Conservation (phyloP, 2,797 vertebrate species). For the Rousettus madagascariensis region DNA sequence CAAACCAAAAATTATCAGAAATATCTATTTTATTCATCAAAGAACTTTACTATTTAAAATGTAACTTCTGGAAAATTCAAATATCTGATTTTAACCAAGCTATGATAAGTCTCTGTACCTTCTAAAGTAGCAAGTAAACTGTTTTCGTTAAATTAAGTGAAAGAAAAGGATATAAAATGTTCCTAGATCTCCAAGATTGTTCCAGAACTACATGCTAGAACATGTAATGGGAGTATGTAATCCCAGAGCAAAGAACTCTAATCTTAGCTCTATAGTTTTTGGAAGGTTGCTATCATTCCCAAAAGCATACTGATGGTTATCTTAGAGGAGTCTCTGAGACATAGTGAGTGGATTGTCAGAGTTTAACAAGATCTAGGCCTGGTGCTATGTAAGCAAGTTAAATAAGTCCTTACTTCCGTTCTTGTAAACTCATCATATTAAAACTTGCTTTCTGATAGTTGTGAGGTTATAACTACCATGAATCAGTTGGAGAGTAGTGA, state of each 20-base stretch:
- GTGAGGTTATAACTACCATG: background rate
- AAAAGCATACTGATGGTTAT: background rate
- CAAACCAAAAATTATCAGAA: background rate
- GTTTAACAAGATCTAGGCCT: background rate
- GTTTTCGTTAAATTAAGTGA: background rate
- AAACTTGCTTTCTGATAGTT: slow-evolving; percentile 5
- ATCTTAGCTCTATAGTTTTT: slow-evolving; percentile 7
- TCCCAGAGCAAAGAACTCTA: background rate
- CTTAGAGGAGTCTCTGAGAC: background rate
- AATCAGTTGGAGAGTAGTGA: background rate
- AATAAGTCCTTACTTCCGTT: background rate
- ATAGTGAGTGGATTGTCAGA: background rate
- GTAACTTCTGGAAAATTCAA: slow-evolving; percentile 25
- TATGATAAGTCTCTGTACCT: slow-evolving; percentile 14
- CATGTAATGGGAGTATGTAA: background rate
- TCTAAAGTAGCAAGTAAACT: slow-evolving; percentile 27
- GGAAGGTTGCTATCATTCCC: background rate
- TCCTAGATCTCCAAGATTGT: background rate
- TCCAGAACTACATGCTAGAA: background rate
- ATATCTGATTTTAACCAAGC: background rate
- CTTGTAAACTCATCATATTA: slow-evolving; percentile 21
- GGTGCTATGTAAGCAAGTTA: slow-evolving; percentile 14
- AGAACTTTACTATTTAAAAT: slow-evolving; percentile 35
- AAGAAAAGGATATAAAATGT: slow-evolving; percentile 15
- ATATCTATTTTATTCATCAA: background rate